These are phyloP conservation scores for Limnephilus auricula DNA, from an alignment of 2,888 invertebrate genomes.

Conservation along the genomic window DNA sequence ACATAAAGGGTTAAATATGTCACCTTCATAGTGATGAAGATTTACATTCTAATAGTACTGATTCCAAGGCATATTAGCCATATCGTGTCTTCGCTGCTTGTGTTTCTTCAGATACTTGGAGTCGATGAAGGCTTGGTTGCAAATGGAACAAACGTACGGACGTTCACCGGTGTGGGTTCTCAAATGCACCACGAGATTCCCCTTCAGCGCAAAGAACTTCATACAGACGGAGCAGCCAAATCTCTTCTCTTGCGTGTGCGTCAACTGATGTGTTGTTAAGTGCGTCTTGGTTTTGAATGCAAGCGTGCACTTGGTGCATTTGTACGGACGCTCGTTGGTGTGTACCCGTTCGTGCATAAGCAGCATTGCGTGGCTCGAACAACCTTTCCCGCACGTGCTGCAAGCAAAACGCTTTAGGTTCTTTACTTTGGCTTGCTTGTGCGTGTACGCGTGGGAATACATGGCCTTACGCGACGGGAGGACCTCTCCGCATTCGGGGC, in stretches of 20 bases:
- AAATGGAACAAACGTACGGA: slow-evolving; percentile 75
- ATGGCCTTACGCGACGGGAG: slow-evolving; percentile 72
- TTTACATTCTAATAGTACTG: slow-evolving; percentile 52
- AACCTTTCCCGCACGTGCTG: slow-evolving; percentile 73
- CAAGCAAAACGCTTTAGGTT: slow-evolving; percentile 73
- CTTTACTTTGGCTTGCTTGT: slow-evolving; percentile 66
- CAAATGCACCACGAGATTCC: slow-evolving; percentile 76
- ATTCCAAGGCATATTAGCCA: slow-evolving; percentile 74
- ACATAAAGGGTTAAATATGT: background rate
- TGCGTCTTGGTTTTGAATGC: slow-evolving; percentile 77
- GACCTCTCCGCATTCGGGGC: slow-evolving; percentile 74
- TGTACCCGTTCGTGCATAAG: slow-evolving; percentile 77
- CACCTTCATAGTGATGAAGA: background rate
- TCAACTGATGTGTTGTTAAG: slow-evolving; percentile 75
- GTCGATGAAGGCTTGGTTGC: slow-evolving; percentile 76
- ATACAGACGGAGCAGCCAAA: slow-evolving; percentile 77
- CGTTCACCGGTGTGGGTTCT: slow-evolving; percentile 77
- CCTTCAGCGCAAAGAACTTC: slow-evolving; percentile 77
- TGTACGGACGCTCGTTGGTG: slow-evolving; percentile 75
- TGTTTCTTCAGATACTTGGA: slow-evolving; percentile 77
- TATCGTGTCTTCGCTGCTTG: slow-evolving; percentile 75
- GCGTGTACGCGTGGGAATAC: slow-evolving; percentile 71
- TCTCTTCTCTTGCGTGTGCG: slow-evolving; percentile 76
- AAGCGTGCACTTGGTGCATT: slow-evolving; percentile 74
- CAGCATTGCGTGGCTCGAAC: slow-evolving; percentile 76